Evolutionary conservation across 1,140 invertebrate species (phyloP).

Genomic region (Drosophila funebris): DNA sequence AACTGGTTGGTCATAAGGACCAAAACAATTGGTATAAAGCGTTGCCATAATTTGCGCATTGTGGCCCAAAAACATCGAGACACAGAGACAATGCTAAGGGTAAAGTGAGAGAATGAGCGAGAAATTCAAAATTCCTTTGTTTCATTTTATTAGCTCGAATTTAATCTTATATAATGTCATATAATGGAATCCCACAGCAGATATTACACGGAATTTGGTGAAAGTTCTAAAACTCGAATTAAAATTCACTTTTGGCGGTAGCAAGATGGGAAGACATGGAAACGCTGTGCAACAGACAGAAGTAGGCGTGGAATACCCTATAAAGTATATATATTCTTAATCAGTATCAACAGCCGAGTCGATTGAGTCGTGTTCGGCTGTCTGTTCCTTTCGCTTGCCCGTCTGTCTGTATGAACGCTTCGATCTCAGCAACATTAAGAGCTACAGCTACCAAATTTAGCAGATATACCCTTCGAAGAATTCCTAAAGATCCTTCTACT

Average conservation of each 20-base stretch:
- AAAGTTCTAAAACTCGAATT: neutral
- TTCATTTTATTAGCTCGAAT: slow-evolving; percentile 61
- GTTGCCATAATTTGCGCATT: slow-evolving; percentile 25
- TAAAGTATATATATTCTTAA: no score
- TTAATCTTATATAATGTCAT: slow-evolving; percentile 22
- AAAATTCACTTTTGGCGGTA: neutral
- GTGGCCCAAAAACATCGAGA: neutral
- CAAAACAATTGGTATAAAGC: slow-evolving; percentile 25
- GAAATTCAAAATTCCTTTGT: slow-evolving; percentile 54
- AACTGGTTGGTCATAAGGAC: slow-evolving; percentile 65
- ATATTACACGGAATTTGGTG: neutral
- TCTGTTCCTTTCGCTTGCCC: no score
- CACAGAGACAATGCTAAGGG: slow-evolving; percentile 14
- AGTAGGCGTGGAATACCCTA: no score
- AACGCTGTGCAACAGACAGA: no score
- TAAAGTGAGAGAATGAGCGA: slow-evolving; percentile 22
- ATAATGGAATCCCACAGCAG: neutral
- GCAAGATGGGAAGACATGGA: no score
- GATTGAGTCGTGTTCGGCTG: no score
- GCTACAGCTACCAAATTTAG: no score
- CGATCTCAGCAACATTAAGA: no score
- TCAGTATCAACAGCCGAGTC: no score
- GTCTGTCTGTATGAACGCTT: no score
- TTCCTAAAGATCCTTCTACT: no score
- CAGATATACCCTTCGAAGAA: no score